Evolutionary conservation across 1,140 invertebrate genomes (phyloP), one percentile per base, ranked within the genome.

Genomic region (Drosophila ananassae): DNA sequence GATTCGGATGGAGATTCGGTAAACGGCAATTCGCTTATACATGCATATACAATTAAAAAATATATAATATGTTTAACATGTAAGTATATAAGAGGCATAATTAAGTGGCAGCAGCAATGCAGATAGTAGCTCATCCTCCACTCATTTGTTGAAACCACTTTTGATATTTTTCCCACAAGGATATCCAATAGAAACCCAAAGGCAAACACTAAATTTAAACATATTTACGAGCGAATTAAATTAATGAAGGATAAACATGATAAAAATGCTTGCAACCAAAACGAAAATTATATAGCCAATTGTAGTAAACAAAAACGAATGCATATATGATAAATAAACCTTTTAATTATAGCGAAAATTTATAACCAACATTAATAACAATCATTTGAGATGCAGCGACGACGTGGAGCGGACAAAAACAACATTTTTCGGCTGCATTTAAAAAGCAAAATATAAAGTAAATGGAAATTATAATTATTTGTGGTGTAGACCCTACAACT

Each of bases 21-120:
- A 59, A 69, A 73, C 21, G 69, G 69, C 69, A 72, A 73, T 60
- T 73, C 47, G 69, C 62, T 77, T 75, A 69, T 64, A 78, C 41
- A 77, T 76, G 77, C 48, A 84, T 74, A 77, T 75, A 75, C 51
- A 61, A 76, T 61, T 53, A 72, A 80, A 63, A 22, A 47, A 22
- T 59, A 76, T 64, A 77, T 68, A 78, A 78, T 83, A 83, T 84
- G 76, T 83, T 79, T 83, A 79, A 84, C 68, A 67, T 83, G 80
- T 83, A 84, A 84, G 76, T 81, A 82, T 71, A 84, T 72, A 83
- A 83, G 75, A 78, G 79, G 79, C 79, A 78, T 78, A 78, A 79
- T 79, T 79, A 79, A 79, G 74, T 66, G 81, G 54, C 67, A 73
- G 61, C 57, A 63, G 47, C 52, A 68, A 68, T 47, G 25, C 25